Base-by-base conservation (phyloP, 2,888 invertebrate genomes). In the Rhopalosiphum nymphaeae region DNA sequence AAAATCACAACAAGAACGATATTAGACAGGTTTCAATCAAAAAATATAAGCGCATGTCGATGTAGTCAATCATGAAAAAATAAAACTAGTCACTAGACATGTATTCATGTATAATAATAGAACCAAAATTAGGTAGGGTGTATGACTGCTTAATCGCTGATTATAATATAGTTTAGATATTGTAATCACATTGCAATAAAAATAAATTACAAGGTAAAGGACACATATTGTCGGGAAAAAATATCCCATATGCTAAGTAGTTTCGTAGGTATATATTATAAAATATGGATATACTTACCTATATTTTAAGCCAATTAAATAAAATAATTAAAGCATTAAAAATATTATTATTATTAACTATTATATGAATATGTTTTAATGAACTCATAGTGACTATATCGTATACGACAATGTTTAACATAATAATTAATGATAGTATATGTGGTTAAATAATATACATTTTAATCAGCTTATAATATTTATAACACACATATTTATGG, bases 191-290 rank as follows among this genome's bases (percentile, higher is more conserved):
- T 85, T 49, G 44, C 86, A 46, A 86, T 86, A n/a, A 44, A 86
- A 85, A 53, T 53, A 16, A 86, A 49, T 78, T 49, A 86, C 46
- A 86, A 86, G 86, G 86, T 86, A 86, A 86, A 86, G 86, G 86
- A 44, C 86, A 86, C 21, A 9, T 21, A n/a, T 67, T n/a, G 29
- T 67, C 9, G 86, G 46, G 0, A 2, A 46, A 86, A 46, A 86
- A 16, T 46, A 44, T 49, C 46, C 0, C 16, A 46, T 86, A 29
- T 11, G 0, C 7, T 5, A 11, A 46, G 86, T 29, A 46, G 5
- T 85, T 26, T 85, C 3, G 7, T 84, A 84, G 3, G 42, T 84
- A 84, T 84, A 44, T 67, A 16, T n/a, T 36, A 44, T 44, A 25
- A 44, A 85, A 85, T 85, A 26, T 85, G 61, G 29, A 61, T 29